Evolutionary conservation across 2,888 invertebrate genomes (phyloP), one percentile per base, ranked within the genome.

Genomic region (Tachina grossa): DNA sequence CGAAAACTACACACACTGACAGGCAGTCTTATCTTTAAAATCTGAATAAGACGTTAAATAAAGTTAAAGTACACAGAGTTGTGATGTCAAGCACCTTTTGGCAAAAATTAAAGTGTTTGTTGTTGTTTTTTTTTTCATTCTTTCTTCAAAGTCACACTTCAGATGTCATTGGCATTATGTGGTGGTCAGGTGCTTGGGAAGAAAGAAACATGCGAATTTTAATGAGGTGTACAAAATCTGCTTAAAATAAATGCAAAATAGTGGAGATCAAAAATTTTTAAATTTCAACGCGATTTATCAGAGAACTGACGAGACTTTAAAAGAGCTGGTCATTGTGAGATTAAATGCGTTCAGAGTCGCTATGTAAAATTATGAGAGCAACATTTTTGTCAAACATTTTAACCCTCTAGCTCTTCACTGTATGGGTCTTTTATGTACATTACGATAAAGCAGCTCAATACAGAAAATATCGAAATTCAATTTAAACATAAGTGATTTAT

Each of bases 11-110:
- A 80, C 53, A 66, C 53, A 66, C 10, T 22, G 61, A 77, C 74
- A 78, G 55, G 55, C 47, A 53, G 63, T 82, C 75, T 81, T 78
- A 85, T 85, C 85, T 82, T 78, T 57, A 78, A 85, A 75, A 85
- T 85, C 85, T 82, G 16, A 66, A 78, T 72, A 53, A 83, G 59
- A 83, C 59, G 55, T 75, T 68, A 43, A 39, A 51, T 59, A n/a
- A 68, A 83, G 57, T 63, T 55, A 63, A 81, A 66, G 72, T 31
- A 31, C 55, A 78, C 53, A 53, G 59, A 82, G 74, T 81, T 72
- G 55, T 78, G 74, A 74, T 78, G 85, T 85, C 81, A 82, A 78
- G 75, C 74, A 81, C 55, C 68, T 85, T 69, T 85, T 75, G n/a
- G 22, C 6, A 22, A 65, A 55, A 55, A 69, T 43, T 55, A 79